A percentile compares a stretch with the other conserved stretches of the same genome.
Conservation (phyloP, 1,140 invertebrate species). For the Pteromalus puparum region DNA sequence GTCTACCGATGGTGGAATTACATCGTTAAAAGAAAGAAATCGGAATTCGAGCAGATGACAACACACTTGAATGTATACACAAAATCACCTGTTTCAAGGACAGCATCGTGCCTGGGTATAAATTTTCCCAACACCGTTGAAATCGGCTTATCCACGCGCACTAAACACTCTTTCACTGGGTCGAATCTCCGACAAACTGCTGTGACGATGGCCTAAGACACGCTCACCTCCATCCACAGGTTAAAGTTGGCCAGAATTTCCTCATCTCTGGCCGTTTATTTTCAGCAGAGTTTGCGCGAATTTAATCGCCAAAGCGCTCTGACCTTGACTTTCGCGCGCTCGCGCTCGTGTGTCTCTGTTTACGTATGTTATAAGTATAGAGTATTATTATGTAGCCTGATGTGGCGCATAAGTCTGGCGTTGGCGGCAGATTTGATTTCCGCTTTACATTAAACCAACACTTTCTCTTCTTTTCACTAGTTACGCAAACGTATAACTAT, state of each 20-base stretch:
- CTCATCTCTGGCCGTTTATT: neutral
- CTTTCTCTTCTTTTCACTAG: too few relatives aligned
- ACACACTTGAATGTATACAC: too few relatives aligned
- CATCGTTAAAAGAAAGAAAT: too few relatives aligned
- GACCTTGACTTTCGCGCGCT: constrained; percentile 7
- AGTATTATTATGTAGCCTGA: neutral
- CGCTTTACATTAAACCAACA: too few relatives aligned
- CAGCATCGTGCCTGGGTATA: neutral
- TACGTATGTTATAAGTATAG: too few relatives aligned
- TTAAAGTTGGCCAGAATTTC: constrained; percentile 4
- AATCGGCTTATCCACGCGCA: too few relatives aligned
- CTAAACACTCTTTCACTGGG: too few relatives aligned
- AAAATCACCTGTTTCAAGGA: constrained; percentile 19
- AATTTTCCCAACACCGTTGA: neutral
- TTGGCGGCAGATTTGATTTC: too few relatives aligned
- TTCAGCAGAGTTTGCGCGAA: neutral
- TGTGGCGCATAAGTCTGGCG: neutral
- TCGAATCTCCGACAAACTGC: neutral
- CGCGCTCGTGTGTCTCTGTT: neutral
- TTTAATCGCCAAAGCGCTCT: neutral
- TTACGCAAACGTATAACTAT: too few relatives aligned
- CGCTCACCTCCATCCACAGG: neutral
- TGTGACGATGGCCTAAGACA: neutral
- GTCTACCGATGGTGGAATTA: too few relatives aligned
- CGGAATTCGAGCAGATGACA: too few relatives aligned